Base-by-base conservation (phyloP, 2,113 vertebrate species). In the Chelonoidis abingdonii region DNA sequence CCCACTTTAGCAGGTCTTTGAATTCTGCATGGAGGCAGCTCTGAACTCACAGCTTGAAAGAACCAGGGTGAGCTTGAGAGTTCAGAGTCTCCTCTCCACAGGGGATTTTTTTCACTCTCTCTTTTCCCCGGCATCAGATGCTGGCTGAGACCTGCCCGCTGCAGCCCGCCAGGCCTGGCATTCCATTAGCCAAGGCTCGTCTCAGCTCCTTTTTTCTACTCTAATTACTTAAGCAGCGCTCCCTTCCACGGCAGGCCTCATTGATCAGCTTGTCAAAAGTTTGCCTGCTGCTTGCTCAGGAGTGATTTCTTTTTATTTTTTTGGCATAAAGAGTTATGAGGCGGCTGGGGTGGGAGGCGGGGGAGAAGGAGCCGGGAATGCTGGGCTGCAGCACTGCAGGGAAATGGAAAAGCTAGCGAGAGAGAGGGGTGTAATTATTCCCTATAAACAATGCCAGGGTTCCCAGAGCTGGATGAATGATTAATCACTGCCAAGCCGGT, bases 391-490 rank as follows among this genome's bases (percentile, higher is more conserved):
- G 12, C 38, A 54, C 56, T 9, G 41, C 56, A 56, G 49, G 6
- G 72, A 44, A 76, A 76, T 76, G 38, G 94, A 94, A 72, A 72
- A 92, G 93, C 47, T 10, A 49, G 47, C 10, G 87, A 49, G 6
- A 93, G 82, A 95, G 49, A 16, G 76, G 93, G 76, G 84, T 95
- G 92, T 87, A 96, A 97, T 97, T 96, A 86, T 84, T 84, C 69
- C 88, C 87, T 8, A 17, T 29, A 0, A 62, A 69, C 2, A 80
- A 79, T 92, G 94, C 95, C 88, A 80, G 84, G 95, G 89, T 90
- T 95, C 95, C 96, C 93, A 31, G 96, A 75, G 95, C 95, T 93
- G 90, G 8, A 93, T 95, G 94, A 97, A 96, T 97, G 95, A 97
- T 98, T 97, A 87, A 97, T 97, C 86, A 72, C 86, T 65, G 76